Evolutionary conservation across 1,140 invertebrate species (phyloP).

Genomic region (Myzus persicae): DNA sequence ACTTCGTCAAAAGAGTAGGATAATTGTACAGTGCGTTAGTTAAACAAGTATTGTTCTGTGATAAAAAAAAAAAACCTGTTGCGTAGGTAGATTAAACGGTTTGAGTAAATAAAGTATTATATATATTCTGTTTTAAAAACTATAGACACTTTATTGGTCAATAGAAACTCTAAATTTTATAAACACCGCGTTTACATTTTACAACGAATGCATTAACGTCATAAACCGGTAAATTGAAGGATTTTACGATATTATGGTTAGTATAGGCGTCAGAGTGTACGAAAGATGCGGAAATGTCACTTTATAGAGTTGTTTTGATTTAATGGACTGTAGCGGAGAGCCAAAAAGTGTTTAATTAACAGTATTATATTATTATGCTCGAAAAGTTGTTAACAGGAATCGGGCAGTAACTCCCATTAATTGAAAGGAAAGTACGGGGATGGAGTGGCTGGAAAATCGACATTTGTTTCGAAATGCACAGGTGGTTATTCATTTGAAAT

Average conservation of each 20-base stretch:
- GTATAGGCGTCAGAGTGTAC: background rate
- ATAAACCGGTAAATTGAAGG: background rate
- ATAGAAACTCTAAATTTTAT: background rate
- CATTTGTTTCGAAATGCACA: background rate
- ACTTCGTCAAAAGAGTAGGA: background rate
- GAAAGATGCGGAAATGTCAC: background rate
- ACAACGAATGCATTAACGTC: background rate
- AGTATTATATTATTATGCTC: background rate
- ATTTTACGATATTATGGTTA: background rate
- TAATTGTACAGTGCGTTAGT: background rate
- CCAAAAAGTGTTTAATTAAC: slow-evolving; percentile 1
- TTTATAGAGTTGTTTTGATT: slow-evolving; percentile 1
- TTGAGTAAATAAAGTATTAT: background rate
- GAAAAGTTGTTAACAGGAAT: slow-evolving; percentile 6
- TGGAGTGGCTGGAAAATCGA: background rate
- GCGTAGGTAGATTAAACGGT: background rate
- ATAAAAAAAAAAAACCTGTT: background rate
- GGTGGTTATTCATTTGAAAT: background rate
- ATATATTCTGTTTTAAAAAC: background rate
- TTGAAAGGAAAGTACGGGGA: background rate
- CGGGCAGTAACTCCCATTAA: background rate
- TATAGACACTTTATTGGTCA: background rate
- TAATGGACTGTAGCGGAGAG: background rate
- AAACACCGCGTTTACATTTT: background rate
- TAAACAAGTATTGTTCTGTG: background rate